Evolutionary conservation across 2,113 vertebrate species (phyloP).

Genomic region (Furnarius figulus): DNA sequence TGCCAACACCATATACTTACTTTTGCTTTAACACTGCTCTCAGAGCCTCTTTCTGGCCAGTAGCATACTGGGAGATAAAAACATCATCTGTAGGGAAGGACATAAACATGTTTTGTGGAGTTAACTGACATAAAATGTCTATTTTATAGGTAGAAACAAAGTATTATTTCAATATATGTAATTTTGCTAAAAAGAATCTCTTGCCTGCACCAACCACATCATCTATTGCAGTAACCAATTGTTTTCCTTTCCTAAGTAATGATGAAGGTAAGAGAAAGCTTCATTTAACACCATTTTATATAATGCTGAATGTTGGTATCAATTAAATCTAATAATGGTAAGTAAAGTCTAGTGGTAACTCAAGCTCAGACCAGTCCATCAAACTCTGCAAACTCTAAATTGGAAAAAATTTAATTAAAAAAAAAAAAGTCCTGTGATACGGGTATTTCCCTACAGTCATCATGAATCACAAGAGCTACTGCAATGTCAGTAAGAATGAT

Average conservation of each 20-base stretch:
- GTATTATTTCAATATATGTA: neutral
- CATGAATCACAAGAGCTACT: neutral
- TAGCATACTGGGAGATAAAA: conserved; percentile 81
- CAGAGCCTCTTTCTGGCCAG: conserved; percentile 81
- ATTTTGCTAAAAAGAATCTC: neutral
- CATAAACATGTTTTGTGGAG: neutral
- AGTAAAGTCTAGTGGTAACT: neutral
- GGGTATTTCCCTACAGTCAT: neutral
- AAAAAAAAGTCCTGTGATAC: neutral
- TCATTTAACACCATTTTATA: neutral
- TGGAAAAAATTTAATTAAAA: neutral
- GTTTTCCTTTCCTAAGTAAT: neutral
- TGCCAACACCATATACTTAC: conserved; percentile 71
- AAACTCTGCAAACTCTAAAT: neutral
- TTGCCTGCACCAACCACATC: neutral
- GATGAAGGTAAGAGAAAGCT: neutral
- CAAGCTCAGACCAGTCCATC: neutral
- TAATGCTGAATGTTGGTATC: neutral
- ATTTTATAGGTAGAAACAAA: neutral
- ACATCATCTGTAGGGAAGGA: conserved; percentile 74
- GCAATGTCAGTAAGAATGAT: neutral
- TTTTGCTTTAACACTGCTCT: conserved; percentile 83
- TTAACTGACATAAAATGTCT: neutral
- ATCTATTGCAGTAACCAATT: neutral
- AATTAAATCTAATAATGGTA: neutral